These are phyloP conservation scores for Thinocorus orbignyianus DNA, from an alignment of 2,113 vertebrate species.

Conservation along the genomic window DNA sequence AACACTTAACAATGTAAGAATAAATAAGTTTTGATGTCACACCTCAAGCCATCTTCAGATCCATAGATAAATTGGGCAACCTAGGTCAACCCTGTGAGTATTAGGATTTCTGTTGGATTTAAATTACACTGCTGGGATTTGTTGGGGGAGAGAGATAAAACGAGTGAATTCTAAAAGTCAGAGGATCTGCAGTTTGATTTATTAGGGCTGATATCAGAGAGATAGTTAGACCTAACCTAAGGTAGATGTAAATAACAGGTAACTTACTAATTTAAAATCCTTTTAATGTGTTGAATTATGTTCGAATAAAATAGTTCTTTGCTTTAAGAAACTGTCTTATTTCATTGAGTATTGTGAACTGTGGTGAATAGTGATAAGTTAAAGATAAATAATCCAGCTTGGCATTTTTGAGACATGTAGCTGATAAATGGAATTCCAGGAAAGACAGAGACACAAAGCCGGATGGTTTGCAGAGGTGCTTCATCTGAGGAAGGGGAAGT, in stretches of 20 bases:
- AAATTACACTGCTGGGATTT: not conserved
- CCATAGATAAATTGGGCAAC: not conserved
- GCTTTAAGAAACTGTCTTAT: not conserved
- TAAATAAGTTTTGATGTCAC: conserved; percentile 19
- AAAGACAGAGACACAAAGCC: not conserved
- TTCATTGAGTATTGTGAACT: not conserved
- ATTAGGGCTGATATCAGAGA: not conserved
- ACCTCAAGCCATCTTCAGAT: conserved; percentile 7
- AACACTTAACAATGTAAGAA: conserved; percentile 40
- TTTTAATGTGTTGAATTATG: not conserved
- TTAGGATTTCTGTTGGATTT: conserved; percentile 28
- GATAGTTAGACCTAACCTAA: not conserved
- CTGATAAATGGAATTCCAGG: not conserved
- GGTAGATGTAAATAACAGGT: not conserved
- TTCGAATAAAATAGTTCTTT: not conserved
- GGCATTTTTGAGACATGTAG: not conserved
- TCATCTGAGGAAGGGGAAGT: not conserved
- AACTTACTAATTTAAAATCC: not conserved
- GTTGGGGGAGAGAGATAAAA: not conserved
- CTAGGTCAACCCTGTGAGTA: conserved; percentile 16
- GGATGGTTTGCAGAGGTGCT: not conserved
- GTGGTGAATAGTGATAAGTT: not conserved
- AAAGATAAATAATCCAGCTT: not conserved
- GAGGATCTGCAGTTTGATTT: not conserved
- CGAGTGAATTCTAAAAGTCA: not conserved